Evolutionary conservation across 2,797 vertebrate genomes (phyloP), one percentile per base, ranked within the genome.

Genomic region (Anabacerthia variegaticeps): DNA sequence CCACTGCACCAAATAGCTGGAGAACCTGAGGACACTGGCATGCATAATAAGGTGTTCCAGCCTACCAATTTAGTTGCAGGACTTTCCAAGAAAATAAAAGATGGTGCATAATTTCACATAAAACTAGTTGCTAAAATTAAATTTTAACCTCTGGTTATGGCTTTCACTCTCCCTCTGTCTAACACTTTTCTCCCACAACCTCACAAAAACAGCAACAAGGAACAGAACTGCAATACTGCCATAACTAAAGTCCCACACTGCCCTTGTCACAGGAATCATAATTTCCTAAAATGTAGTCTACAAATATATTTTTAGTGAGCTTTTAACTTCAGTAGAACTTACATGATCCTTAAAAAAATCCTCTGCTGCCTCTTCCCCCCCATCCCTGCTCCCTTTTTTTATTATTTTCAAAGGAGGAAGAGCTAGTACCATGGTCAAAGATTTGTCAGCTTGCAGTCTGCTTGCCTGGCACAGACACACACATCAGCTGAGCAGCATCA

Each of bases 221-320:
- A 48, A 10, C 0, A 9, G 10, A 0, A 1, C 0, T 28, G 20
- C 22, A 78, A 56, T 5, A 6, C 1, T 9, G 32, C 61, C 1
- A 0, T 5, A 80, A 19, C 8, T 7, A 14, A 46, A 61, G 7
- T 14, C 20, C 34, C 21, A 7, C 3, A 1, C 0, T 54, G 16
- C 19, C 44, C 32, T 80, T 9, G 2, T 10, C 43, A 55, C 28
- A 54, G 6, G 30, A 39, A 8, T 11, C 0, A 0, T 9, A 5
- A 19, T 19, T 51, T 66, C 55, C 32, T 44, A 28, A 51, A 69
- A 62, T 0, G 2, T 10, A 2, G 8, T 75, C 19, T 17, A 11
- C 3, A 6, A 19, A 39, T 5, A 0, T 27, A 54, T 19, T 81
- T 32, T 30, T 27, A 67, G 20, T 6, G 16, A 44, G 32, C 32